A percentile compares a stretch with the other conserved stretches of the same genome.
Conservation (phyloP, 35 echinoderm and acorn worm species). For the Heliocidaris erythrogramma region DNA sequence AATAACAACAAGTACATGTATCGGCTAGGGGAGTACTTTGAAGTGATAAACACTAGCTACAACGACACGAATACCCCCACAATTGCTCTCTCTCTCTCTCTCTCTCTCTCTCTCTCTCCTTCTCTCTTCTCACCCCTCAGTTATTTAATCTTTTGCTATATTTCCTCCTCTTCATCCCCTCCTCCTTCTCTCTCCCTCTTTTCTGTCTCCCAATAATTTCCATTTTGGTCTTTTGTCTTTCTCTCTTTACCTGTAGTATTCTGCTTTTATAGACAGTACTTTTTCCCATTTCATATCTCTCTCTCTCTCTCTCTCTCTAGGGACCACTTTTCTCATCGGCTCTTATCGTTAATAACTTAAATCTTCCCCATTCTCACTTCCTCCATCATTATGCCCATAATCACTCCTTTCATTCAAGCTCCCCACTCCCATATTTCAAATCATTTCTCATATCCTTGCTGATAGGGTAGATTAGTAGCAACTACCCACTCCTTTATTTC, state of each 20-base stretch:
- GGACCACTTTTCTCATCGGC: neutral
- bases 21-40: no score
- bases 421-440: neutral
- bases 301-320: neutral
- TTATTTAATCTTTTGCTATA: no score
- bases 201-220: no score
- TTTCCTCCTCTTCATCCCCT: no score
- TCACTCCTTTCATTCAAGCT: neutral
- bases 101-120: neutral
- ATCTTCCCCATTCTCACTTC: neutral
- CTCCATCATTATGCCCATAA: neutral
- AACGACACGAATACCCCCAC: no score
- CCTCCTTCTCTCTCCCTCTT: neutral
- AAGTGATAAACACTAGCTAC: no score
- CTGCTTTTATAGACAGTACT: no score
- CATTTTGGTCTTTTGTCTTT: no score
- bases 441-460: neutral
- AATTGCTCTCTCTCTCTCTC: no score
- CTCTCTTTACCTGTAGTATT: no score
- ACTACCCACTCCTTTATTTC: neutral
- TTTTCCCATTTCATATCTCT: no score
- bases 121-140: neutral
- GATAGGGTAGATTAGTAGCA: neutral
- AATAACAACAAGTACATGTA: neutral
- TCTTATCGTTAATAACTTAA: neutral